A percentile compares a stretch with the other conserved stretches of the same genome.
phyloP scores from a whole-genome alignment of 2,888 invertebrate species.

The Pandemis heparana region DNA sequence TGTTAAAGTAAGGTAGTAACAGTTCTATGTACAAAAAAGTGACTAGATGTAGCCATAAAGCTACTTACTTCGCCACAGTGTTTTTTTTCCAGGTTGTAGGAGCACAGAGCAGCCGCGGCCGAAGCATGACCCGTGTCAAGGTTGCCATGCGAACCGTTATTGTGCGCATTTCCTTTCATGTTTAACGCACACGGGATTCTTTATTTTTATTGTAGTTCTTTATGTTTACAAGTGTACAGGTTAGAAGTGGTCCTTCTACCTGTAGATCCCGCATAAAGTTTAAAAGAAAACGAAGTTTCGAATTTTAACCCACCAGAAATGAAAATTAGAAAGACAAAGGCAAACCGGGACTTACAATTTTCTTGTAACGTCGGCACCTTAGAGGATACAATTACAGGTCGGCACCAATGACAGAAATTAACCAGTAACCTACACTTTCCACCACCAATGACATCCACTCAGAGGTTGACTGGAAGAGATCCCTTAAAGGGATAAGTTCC shows the following conservation, averaged over 20 bases:
- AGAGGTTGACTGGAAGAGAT: too few species aligned
- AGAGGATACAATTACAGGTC: too few species aligned
- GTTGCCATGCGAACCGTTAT: conserved; percentile 11
- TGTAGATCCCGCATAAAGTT: not conserved
- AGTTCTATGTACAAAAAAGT: too few species aligned
- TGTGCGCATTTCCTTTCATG: conserved; percentile 20
- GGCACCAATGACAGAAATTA: too few species aligned
- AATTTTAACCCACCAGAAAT: not conserved
- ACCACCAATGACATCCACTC: too few species aligned
- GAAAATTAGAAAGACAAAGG: not conserved
- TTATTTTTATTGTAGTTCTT: conserved; percentile 21
- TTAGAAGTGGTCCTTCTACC: not conserved
- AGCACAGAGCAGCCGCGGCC: not conserved
- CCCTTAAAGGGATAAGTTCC: too few species aligned
- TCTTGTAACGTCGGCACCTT: too few species aligned
- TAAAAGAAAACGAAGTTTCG: not conserved
- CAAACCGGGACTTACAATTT: too few species aligned
- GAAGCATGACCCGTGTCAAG: conserved; percentile 10
- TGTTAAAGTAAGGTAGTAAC: too few species aligned
- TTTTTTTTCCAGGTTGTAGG: not conserved
- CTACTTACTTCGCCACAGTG: too few species aligned
- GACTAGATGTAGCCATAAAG: too few species aligned
- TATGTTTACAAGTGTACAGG: conserved; percentile 2
- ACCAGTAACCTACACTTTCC: too few species aligned
- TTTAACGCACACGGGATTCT: conserved; percentile 21